Conservation (phyloP, 2,888 invertebrate species). For the Sphinx pinastri region DNA sequence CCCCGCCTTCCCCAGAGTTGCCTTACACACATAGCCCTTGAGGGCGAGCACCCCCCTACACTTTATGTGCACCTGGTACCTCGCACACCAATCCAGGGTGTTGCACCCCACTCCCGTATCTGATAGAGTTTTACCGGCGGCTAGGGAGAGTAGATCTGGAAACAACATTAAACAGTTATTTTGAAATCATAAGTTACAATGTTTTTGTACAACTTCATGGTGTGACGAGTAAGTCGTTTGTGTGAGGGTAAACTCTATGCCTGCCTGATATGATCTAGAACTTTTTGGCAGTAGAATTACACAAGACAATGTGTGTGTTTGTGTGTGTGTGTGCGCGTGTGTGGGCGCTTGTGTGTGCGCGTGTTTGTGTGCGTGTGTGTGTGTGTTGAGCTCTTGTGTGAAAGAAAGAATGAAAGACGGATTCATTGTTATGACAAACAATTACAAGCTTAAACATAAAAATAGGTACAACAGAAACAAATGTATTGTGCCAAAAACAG, state of each 20-base stretch:
- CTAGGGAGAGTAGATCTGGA: slow-evolving; percentile 75
- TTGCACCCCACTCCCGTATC: slow-evolving; percentile 69
- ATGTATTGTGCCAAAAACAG: too few relatives aligned
- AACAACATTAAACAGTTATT: slow-evolving; percentile 13
- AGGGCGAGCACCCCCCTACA: slow-evolving; percentile 95
- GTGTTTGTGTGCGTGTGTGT: not conserved
- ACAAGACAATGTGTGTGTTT: too few relatives aligned
- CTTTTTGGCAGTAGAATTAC: too few relatives aligned
- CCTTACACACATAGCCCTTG: slow-evolving; percentile 92
- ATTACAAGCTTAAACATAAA: too few relatives aligned
- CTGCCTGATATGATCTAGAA: too few relatives aligned
- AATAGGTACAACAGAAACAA: too few relatives aligned
- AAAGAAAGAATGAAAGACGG: too few relatives aligned
- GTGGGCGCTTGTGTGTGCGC: not conserved
- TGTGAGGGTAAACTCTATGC: too few relatives aligned
- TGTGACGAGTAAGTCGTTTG: not conserved
- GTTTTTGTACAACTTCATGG: too few relatives aligned
- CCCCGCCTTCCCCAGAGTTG: slow-evolving; percentile 55
- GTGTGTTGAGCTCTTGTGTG: too few relatives aligned
- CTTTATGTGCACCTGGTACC: slow-evolving; percentile 95
- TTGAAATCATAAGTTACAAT: too few relatives aligned
- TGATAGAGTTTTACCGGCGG: slow-evolving; percentile 83
- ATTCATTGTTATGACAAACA: too few relatives aligned
- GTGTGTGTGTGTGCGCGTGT: not conserved
- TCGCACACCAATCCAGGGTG: slow-evolving; percentile 89